Conservation (phyloP, 2,113 vertebrate genomes). For the Melanerpes formicivorus region DNA sequence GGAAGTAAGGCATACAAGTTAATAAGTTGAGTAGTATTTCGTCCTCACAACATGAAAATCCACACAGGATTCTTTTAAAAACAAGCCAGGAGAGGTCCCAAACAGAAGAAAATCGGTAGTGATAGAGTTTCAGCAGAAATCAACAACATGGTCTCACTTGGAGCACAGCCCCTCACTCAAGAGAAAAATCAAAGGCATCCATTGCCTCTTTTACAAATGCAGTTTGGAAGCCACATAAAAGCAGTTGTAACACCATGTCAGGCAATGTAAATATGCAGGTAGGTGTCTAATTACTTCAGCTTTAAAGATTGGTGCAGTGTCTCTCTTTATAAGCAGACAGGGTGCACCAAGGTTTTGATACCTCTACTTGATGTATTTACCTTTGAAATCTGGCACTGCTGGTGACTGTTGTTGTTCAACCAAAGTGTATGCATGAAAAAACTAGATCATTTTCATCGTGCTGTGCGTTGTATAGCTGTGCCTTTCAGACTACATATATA, state of each 20-base stretch:
- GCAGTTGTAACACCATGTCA: neutral
- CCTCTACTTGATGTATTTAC: constrained; percentile 9
- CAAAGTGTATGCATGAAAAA: constrained; percentile 22
- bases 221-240: neutral
- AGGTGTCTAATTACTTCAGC: constrained; percentile 51
- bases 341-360: constrained; percentile 15
- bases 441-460: constrained; percentile 27
- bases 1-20: constrained; percentile 1
- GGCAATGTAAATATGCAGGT: constrained; percentile 50
- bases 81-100: neutral
- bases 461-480: neutral
- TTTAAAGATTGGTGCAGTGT: constrained; percentile 25
- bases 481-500: constrained; percentile 39
- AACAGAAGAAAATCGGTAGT: neutral
- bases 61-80: neutral
- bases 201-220: neutral
- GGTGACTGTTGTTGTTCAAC: constrained; percentile 37
- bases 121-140: neutral
- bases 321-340: constrained; percentile 26
- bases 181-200: neutral
- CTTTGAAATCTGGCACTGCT: constrained; percentile 54
- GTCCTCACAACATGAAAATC: neutral
- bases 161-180: neutral
- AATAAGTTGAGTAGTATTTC: neutral
- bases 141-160: neutral